A percentile compares a stretch with the other conserved stretches of the same genome.
Evolutionary conservation across 1,140 invertebrate species (phyloP).

Genomic region (Marisa cornuarietis): DNA sequence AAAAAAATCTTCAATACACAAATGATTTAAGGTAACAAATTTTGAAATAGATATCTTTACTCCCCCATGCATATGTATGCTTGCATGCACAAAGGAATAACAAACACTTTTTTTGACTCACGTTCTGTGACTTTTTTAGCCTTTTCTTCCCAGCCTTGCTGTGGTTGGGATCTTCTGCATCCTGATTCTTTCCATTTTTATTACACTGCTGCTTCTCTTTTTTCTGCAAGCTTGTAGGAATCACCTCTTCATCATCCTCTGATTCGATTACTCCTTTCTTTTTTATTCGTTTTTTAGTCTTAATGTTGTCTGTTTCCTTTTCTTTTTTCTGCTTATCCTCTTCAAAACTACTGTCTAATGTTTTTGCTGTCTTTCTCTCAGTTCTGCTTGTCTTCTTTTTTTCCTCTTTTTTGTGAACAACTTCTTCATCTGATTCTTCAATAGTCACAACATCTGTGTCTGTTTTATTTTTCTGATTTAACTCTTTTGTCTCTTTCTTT

Average conservation of each 20-base stretch:
- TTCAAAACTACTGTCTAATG: too few relatives aligned
- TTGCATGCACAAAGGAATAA: too few relatives aligned
- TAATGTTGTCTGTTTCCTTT: background rate
- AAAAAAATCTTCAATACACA: too few relatives aligned
- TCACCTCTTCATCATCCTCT: too few relatives aligned
- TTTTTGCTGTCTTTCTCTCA: too few relatives aligned
- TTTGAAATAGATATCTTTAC: too few relatives aligned
- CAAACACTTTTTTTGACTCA: background rate
- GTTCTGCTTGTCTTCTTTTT: background rate
- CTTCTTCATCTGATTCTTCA: conserved; percentile 4
- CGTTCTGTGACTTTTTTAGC: background rate
- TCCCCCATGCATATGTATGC: too few relatives aligned
- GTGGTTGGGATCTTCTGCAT: background rate
- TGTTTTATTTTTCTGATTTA: background rate
- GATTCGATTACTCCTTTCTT: background rate
- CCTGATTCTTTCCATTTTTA: background rate
- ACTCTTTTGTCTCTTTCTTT: background rate
- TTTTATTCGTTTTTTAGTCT: background rate
- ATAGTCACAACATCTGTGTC: background rate
- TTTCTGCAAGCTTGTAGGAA: too few relatives aligned
- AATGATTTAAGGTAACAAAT: too few relatives aligned
- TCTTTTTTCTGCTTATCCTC: background rate
- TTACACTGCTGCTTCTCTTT: background rate
- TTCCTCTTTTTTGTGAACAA: background rate
- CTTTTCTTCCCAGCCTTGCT: background rate